Evolutionary conservation across 2,888 invertebrate species (phyloP), one percentile per base, ranked within the genome.

Genomic region (Bhutanitis thaidina): DNA sequence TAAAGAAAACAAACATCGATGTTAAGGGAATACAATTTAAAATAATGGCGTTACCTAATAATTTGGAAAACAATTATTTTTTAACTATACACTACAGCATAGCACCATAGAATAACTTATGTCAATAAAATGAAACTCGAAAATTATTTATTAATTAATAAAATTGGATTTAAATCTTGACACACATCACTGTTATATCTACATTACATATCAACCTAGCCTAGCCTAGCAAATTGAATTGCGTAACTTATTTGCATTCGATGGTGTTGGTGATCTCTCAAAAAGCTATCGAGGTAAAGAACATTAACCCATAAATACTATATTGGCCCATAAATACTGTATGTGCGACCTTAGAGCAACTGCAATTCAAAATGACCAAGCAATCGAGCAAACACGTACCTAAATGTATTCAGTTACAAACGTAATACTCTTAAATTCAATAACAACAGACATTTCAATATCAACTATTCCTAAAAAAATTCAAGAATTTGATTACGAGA

Each of bases 311-410:
- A 5, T 20, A 30, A n/a, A 10, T 10, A n/a, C 9, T 4, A n/a
- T 4, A 30, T n/a, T 30, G 30, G 25, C 43, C 56, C 58, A 64
- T 64, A 67, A 60, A 53, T 59, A 64, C 61, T 65, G 61, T 64
- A 62, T 45, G 56, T 53, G 43, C 52, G 59, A 60, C 71, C 69
- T 70, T 70, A 60, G 52, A 49, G 56, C 54, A 49, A 58, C 49
- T 59, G 54, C 54, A 58, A 49, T 53, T 52, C 55, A 52, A 56
- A 51, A 58, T 62, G 56, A 43, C 49, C 46, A 51, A 54, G 48
- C 56, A 54, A 64, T 44, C 44, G 45, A 56, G 49, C 56, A 50
- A 57, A 54, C 51, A 50, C 52, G 53, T 50, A 54, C 45, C 46
- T 16, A 40, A 55, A 34, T 41, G 40, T 56, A 13, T 41, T 39